Evolutionary conservation across 1,140 invertebrate genomes (phyloP), one percentile per base, ranked within the genome.

Genomic region (Diabrotica undecimpunctata): DNA sequence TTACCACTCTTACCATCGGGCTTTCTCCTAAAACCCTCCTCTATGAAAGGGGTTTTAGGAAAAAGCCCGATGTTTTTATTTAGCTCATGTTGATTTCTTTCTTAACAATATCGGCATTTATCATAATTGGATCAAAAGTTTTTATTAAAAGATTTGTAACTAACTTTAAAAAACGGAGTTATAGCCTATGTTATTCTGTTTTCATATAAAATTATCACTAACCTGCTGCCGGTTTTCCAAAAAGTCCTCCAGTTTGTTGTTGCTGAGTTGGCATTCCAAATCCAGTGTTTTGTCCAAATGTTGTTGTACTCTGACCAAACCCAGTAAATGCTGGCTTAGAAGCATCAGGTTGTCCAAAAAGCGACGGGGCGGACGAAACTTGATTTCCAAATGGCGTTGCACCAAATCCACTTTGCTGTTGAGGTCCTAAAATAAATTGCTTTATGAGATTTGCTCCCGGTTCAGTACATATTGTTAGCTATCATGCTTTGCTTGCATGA

Each of bases 331-430:
- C 69, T 9, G 72, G 59, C 70, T 79, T 78, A 61, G 73, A 74
- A 39, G 81, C 77, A 37, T 74, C 70, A 6, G 77, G 72, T 60
- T 79, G 79, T 7, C 81, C 82, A 66, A 85, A 85, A 5, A 84
- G 72, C 8, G 74, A 71, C n/a, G 14, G 79, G 71, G 68, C 79
- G 78, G 71, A 74, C 72, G 69, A 78, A 71, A 68, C 62, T 46
- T 63, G 14, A 63, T 50, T 10, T n/a, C 57, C 65, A 70, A 77
- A 77, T 55, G 73, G 67, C 8, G 72, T 39, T 35, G 69, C 52
- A 38, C 70, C 71, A 68, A 73, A 72, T 37, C 66, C 66, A 7
- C 62, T 52, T 53, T 70, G 68, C 58, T 69, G 64, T 68, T 74
- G 74, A 0, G 73, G 68, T 14, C 69, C 70, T 72, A 58, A 35